Evolutionary conservation across 2,888 invertebrate genomes (phyloP), one percentile per base, ranked within the genome.

Genomic region (Melanostoma mellinum): DNA sequence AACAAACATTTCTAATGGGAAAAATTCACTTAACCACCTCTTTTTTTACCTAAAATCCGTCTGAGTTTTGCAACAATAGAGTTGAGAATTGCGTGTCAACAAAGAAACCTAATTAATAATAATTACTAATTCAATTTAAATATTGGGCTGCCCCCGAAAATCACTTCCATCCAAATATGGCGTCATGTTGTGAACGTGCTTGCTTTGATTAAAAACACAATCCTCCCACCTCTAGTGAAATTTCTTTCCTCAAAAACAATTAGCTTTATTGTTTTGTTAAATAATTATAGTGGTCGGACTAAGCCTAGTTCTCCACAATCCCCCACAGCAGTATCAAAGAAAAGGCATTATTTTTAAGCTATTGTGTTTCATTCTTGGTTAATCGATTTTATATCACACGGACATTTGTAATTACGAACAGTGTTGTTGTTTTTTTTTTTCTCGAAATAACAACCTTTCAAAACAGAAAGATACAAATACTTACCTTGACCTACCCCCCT

Each of bases 401-500:
- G 65, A 73, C 61, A 68, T 68, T 73, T 77, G 77, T 72, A 77
- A 82, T 72, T 73, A 82, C 73, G 55, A 68, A 55, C 63, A 67
- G 77, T 1, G 20, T 20, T 20, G 20, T 20, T 20, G 20, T 20
- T 20, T 73, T 68, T 20, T 73, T 68, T 44, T 72, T 77, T 72
- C 38, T 56, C 63, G 52, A 71, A 72, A 68, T 82, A 68, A 81
- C 46, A 68, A 9, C 71, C 42, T 42, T 71, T 36, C 6, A 20
- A 40, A 55, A 30, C 55, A 52, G 10, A 38, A 20, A 20, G 20
- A 20, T 20, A 20, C 20, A 20, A 20, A 20, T 20, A 20, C 20
- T 20, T 20, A 20, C 20, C 20, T 20, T 20, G 20, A 20, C 20
- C 20, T 20, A 0, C 50, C 30, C 30, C 44, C 2, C 6, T 1